Base-by-base conservation (phyloP, 1,140 invertebrate genomes). In the Calephelis virginiensis region DNA sequence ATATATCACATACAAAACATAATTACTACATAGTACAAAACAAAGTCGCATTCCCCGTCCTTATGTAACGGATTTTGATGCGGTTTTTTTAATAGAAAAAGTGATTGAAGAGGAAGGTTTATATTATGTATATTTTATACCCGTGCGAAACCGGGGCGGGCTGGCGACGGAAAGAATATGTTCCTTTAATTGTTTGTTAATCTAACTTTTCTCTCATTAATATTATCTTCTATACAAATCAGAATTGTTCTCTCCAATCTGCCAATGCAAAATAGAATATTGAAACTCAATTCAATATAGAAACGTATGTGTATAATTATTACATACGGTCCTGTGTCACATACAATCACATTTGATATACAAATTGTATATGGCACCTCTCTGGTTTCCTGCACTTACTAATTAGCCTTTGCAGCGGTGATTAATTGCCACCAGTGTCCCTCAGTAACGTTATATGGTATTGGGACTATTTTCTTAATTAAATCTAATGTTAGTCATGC, bases 351-450 rank as follows among this genome's bases (percentile, higher is more conserved):
- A 14, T 53, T 53, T 53, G 14, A 53, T 53, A 14, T 17, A 53
- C 50, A 17, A 28, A 10, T 17, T 28, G 17, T 11, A 17, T 56
- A 28, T 28, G 28, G 7, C 53, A 10, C 78, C 83, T 85, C 80
- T 85, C 86, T 72, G 70, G 80, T 85, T 86, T 81, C 85, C 76
- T 72, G 75, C 75, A 69, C 73, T 76, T 76, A 74, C 83, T 87
- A 89, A 89, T 87, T 89, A 89, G 78, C 73, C 70, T 75, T 72
- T 72, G 72, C 72, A 73, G 74, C 70, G 75, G 83, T 81, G 78
- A 89, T 86, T 87, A 89, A 89, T 89, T 80, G 78, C 75, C 69
- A 70, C 64, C 75, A 75, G 75, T 78, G 75, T 81, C 78, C 64
- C 71, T 77, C 75, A 61, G 77, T 76, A 83, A 85, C 74, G 74